A percentile compares a stretch with the other conserved stretches of the same genome.
Evolutionary conservation across 2,113 vertebrate genomes (phyloP).

Genomic region (Donacobius atricapilla): DNA sequence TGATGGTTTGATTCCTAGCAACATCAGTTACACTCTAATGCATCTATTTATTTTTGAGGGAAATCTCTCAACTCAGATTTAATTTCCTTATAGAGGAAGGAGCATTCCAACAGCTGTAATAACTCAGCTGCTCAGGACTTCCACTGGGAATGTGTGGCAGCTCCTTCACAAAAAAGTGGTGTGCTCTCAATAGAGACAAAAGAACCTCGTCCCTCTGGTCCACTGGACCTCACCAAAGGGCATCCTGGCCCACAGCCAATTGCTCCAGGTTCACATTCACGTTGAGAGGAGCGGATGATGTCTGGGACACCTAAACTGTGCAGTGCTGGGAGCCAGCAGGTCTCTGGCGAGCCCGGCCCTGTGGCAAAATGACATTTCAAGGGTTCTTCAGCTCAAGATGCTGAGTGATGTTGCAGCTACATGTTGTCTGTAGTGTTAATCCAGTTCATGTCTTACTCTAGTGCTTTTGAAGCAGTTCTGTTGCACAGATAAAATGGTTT

Average conservation of each 20-base stretch:
- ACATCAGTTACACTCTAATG: not conserved
- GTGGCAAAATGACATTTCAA: not conserved
- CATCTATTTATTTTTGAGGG: not conserved
- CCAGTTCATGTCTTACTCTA: not conserved
- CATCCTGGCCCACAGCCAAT: not conserved
- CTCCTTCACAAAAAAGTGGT: not conserved
- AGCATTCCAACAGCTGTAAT: not conserved
- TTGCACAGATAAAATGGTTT: not conserved
- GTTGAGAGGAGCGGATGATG: not conserved
- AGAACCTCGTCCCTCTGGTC: not conserved
- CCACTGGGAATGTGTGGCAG: not conserved
- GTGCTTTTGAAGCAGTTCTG: not conserved
- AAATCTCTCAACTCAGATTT: not conserved
- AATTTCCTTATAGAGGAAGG: not conserved
- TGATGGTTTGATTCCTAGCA: not conserved
- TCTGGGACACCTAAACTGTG: not conserved
- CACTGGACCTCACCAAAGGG: not conserved
- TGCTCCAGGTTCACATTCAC: not conserved
- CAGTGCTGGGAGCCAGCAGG: not conserved
- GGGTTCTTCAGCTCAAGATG: not conserved
- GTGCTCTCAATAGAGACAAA: not conserved
- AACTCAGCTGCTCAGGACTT: not conserved
- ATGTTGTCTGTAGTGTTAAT: rapidly evolving
- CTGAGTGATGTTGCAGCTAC: not conserved
- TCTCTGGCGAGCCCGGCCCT: not conserved